Base-by-base conservation (phyloP, 2,113 vertebrate species). In the Mormyrus iriodes region DNA sequence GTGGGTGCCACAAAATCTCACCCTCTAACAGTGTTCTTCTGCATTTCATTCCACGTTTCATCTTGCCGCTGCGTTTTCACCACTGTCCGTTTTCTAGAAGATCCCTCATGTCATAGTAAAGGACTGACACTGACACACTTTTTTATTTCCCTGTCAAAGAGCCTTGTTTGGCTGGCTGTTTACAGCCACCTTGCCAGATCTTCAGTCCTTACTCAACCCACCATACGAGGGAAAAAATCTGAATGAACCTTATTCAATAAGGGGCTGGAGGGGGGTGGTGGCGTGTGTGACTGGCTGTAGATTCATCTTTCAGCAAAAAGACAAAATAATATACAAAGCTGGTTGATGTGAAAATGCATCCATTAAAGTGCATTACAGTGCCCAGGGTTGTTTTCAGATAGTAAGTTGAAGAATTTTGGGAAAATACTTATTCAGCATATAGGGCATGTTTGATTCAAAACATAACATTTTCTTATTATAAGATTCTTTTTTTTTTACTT, bases 111-210 rank as follows among this genome's bases (percentile, higher is more conserved):
- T n/a, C 55, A 58, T 51, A 89, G 8, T 8, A 17, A 69, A 53
- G 49, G 31, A 61, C 24, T 35, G 89, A 90, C 73, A 48, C 17
- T 83, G 79, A 39, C 51, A 46, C 53, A 83, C 52, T 61, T 69
- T 27, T 61, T 55, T 83, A 55, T 35, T 39, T 88, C 61, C 2
- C 69, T 12, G 24, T 55, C 39, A n/a, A 44, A 35, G 24, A 82
- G 73, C 73, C 49, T 9, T 61, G 89, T 69, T 46, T 88, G 61
- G 39, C 65, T 87, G 86, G 15, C 69, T 84, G 27, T 87, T 49
- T 73, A 88, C 73, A 88, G 89, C 85, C 73, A 58, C 86, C 86
- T 90, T 51, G 87, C 88, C 87, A 83, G 51, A 27, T 49, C 69
- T 79, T 55, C 89, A 87, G 35, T 48, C 86, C 73, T 46, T 42